Evolutionary conservation across 2,113 vertebrate genomes (phyloP).

Genomic region (Ammodytes marinus): DNA sequence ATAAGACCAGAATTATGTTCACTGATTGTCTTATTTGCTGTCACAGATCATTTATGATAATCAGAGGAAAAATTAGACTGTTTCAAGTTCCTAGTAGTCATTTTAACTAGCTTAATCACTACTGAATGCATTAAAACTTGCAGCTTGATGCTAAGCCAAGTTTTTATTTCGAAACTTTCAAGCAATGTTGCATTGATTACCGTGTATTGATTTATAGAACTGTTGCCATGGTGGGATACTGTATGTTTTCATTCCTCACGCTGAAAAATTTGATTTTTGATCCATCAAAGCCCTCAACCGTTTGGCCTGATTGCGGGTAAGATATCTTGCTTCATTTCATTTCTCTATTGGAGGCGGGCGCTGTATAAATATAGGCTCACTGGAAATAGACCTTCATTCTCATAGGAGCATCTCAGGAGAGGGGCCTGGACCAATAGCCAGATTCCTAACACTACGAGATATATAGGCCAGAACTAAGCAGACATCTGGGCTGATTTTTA

Average conservation of each 20-base stretch:
- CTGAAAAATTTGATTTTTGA: conserved; percentile 42
- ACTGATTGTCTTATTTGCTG: no score
- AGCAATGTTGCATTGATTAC: conserved; percentile 7
- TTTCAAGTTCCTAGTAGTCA: not conserved
- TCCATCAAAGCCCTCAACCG: conserved; percentile 45
- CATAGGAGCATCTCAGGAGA: conserved; percentile 79
- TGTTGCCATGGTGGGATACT: not conserved
- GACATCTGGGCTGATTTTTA: conserved; percentile 53
- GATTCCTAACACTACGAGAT: conserved; percentile 60
- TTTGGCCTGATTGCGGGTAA: conserved; percentile 78
- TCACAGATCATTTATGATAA: no score
- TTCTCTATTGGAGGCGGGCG: conserved; percentile 68
- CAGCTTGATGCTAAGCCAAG: not conserved
- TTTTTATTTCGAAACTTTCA: not conserved
- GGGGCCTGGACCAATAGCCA: conserved; percentile 75
- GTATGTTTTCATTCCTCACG: not conserved
- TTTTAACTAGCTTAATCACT: not conserved
- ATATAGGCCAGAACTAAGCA: conserved; percentile 70
- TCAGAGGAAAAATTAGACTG: no score
- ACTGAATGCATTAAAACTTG: not conserved
- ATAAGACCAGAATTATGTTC: no score
- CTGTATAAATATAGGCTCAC: conserved; percentile 83
- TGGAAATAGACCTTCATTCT: conserved; percentile 83
- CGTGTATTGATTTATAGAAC: conserved; percentile 4
- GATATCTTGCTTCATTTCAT: conserved; percentile 71